Conservation (phyloP, 2,888 invertebrate species). For the Acrocera orbiculus region DNA sequence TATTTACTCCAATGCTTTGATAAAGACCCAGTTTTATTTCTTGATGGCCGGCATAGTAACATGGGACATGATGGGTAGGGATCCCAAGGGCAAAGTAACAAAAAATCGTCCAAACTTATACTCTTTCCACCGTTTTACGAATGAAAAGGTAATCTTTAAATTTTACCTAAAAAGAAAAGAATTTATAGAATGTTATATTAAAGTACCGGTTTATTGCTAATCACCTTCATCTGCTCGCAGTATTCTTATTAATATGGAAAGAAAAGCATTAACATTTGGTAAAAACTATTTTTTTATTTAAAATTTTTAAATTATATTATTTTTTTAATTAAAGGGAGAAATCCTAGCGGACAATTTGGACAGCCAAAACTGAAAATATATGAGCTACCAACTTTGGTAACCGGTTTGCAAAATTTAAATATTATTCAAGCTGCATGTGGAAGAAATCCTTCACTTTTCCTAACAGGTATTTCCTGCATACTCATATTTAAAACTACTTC, state of each 20-base stretch:
- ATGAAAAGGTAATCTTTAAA: conserved; percentile 36
- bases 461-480: conserved; percentile 49
- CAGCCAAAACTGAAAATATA: conserved; percentile 56
- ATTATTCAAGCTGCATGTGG: conserved; percentile 79
- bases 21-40: conserved; percentile 52
- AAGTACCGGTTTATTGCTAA: conserved; percentile 59
- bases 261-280: conserved; percentile 72
- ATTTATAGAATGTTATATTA: conserved; percentile 12
- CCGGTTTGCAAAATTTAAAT: conserved; percentile 54
- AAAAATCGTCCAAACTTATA: conserved; percentile 55
- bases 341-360: conserved; percentile 72
- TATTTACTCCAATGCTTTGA: conserved; percentile 45
- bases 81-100: conserved; percentile 43
- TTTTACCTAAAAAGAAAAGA: neutral
- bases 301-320: no score
- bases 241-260: conserved; percentile 67
- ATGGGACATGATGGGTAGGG: conserved; percentile 75
- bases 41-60: conserved; percentile 73
- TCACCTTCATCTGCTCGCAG: conserved; percentile 71
- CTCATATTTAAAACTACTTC: no score
- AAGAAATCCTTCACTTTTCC: conserved; percentile 69
- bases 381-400: conserved; percentile 60
- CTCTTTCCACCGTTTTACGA: conserved; percentile 63
- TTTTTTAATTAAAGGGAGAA: no score
- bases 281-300: no score